Evolutionary conservation across 2,113 vertebrate species (phyloP), one percentile per base, ranked within the genome.

Genomic region (Peromyscus maniculatus): DNA sequence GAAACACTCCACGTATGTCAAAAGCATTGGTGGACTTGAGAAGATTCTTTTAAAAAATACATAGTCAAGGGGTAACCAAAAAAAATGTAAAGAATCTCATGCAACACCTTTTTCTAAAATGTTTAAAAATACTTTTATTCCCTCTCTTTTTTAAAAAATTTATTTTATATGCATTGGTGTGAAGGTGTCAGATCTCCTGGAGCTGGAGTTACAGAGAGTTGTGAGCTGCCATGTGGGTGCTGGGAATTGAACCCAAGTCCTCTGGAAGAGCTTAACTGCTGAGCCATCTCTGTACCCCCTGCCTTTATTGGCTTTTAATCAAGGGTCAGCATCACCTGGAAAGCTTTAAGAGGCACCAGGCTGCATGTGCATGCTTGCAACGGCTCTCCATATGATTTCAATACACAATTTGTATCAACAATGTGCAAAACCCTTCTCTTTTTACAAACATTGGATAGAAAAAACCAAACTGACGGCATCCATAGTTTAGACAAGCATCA

Each of bases 401-500:
- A 59, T 77, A 94, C 39, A 75, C 7, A 66, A 57, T 77, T 89
- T 90, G 75, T 79, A 55, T 79, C 67, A 94, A 80, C 93, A 91
- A 84, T 33, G 62, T 71, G 36, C 66, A 95, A 95, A 95, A 95
- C 69, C n/a, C 16, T 89, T 52, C n/a, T 89, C n/a, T 92, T 92
- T 69, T 59, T 91, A 77, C 16, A 96, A 97, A 96, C 94, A 95
- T 10, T 52, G 46, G 26, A 26, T 49, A 75, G 78, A 95, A 94
- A 94, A 96, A 96, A 52, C 91, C 92, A 96, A 96, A 94, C 96
- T 66, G 39, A 83, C 31, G 89, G 52, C 43, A 91, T 87, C 62
- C 64, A 71, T 78, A 93, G 43, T 98, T 96, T 96, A 95, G 83
- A 86, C 72, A 94, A 94, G 19, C 57, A 67, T 96, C 33, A 89